These are phyloP conservation scores for Leptopilina clavipes DNA, from an alignment of 1,140 invertebrate genomes.

Conservation along the genomic window DNA sequence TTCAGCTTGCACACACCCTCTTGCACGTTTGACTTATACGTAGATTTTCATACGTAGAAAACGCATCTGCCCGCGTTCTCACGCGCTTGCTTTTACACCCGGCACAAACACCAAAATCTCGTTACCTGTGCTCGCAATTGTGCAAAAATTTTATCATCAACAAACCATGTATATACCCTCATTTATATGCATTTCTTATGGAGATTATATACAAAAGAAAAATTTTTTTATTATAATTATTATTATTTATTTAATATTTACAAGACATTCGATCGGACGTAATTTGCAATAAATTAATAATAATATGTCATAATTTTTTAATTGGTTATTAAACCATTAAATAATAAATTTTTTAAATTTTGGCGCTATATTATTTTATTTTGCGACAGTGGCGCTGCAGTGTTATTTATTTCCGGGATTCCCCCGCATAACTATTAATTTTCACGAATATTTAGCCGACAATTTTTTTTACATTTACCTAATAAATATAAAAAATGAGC, in stretches of 20 bases:
- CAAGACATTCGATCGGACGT: no score
- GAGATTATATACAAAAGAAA: background rate
- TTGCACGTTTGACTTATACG: conserved; percentile 50
- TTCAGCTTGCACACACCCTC: conserved; percentile 49
- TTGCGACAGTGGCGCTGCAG: background rate
- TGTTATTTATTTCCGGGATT: no score
- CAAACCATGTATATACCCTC: background rate
- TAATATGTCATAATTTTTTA: no score
- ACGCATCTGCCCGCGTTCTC: conserved; percentile 66
- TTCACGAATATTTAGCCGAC: no score
- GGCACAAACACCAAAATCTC: conserved; percentile 21
- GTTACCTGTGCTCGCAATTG: background rate
- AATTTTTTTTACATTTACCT: no score
- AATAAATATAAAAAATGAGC: no score
- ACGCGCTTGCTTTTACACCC: conserved; percentile 55
- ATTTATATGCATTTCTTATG: background rate
- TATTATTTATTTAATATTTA: no score
- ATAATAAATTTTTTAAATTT: background rate
- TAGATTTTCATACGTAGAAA: conserved; percentile 56
- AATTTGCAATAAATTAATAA: no score
- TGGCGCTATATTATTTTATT: no score
- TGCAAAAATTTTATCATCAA: background rate
- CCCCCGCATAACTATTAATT: no score
- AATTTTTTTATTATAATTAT: no score
- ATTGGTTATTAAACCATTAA: no score